These are phyloP conservation scores for Acanthiza pusilla DNA, from an alignment of 2,797 vertebrate genomes.

Conservation along the genomic window DNA sequence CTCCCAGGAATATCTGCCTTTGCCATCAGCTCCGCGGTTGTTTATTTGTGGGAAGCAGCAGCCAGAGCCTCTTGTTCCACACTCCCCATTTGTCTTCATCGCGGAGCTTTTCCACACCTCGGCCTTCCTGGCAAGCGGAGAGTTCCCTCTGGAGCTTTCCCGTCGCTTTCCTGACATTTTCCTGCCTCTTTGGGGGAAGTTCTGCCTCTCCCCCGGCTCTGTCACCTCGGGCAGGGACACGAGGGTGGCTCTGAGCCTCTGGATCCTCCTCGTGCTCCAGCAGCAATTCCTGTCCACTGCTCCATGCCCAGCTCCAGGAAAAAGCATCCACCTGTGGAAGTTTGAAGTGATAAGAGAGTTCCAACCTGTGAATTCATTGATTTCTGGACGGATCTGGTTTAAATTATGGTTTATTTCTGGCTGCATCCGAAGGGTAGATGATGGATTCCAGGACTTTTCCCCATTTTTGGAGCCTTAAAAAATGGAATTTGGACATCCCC, in stretches of 20 bases:
- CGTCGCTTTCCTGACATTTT: not conserved
- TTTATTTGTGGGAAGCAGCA: not conserved
- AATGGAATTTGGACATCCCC: not conserved
- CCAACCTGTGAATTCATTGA: fast-evolving
- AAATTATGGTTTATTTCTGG: fast-evolving
- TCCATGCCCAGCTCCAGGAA: not conserved
- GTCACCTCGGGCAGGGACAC: too few relatives aligned
- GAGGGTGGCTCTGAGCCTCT: not conserved
- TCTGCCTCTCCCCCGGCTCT: not conserved
- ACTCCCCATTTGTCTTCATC: not conserved
- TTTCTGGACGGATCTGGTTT: not conserved
- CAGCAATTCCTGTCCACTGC: fast-evolving
- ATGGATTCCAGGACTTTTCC: not conserved
- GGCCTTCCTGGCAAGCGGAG: fast-evolving
- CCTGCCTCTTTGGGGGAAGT: not conserved
- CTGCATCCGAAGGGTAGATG: fast-evolving
- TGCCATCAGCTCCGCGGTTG: not conserved
- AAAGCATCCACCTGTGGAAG: not conserved
- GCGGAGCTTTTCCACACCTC: not conserved
- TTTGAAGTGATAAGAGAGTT: fast-evolving
- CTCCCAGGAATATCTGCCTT: not conserved
- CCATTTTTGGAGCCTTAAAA: not conserved
- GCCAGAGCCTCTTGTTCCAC: not conserved
- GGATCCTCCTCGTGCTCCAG: not conserved
- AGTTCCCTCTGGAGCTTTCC: not conserved